Base-by-base conservation (phyloP, 2,888 invertebrate genomes). In the Catotricha subobsoleta region DNA sequence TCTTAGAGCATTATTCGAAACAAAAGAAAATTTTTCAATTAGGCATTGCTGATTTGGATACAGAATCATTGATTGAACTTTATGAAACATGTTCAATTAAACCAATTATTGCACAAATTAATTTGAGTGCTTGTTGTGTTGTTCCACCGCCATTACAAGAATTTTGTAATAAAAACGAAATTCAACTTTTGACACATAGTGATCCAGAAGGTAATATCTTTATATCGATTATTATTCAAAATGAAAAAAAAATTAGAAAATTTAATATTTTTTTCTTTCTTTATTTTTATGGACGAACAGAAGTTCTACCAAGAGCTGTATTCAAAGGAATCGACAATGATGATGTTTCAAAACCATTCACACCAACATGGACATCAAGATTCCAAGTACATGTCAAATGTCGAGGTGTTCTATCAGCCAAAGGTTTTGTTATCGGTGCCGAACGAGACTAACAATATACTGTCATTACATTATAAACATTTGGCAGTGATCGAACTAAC, bases 141-240 rank as follows among this genome's bases (percentile, higher is more conserved):
- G 92, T 97, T 41, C 94, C 95, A 18, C 82, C 87, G 2, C 76
- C 83, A 2, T 68, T 97, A 48, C 81, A 87, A 59, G 74, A 77
- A 47, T 97, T 87, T 65, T 90, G 95, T 46, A 81, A 83, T 51
- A 77, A 82, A 48, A 77, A 92, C 52, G 86, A 88, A 53, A 80
- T 98, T 45, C 91, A 92, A 57, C 66, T 98, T 29, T 68, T 97
- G 19, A 97, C 95, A 0, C 97, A 98, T 59, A 90, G 84, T 53
- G 97, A 98, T 62, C 88, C 92, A 1, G 75, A 75, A 55, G 81
- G 88, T 88, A 64, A 66, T 60, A 53, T 43, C 40, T 8, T 36
- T 21, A 10, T 21, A 3, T 35, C 35, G 20, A n/a, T n/a, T 29
- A 5, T 43, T 45, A 34, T 38, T 20, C 42, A 35, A 13, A 13